Conservation (phyloP, 2,113 vertebrate genomes). For the Epinephelus fuscoguttatus region DNA sequence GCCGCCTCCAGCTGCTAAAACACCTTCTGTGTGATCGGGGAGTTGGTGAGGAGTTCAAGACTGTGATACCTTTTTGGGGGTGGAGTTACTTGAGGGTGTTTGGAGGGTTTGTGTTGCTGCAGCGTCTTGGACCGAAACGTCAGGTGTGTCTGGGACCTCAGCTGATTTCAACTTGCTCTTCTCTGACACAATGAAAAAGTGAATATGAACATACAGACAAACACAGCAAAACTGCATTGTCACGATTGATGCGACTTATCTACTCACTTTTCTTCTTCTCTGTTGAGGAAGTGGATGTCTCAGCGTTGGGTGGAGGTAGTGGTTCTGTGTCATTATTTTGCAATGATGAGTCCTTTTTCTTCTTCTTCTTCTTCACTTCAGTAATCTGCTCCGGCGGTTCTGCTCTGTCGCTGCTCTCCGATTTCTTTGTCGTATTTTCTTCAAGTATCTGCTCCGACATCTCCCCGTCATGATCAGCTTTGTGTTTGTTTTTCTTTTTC, state of each 20-base stretch:
- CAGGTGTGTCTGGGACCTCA: constrained; percentile 35
- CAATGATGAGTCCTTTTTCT: constrained; percentile 18
- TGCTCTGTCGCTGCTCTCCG: not conserved
- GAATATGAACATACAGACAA: not conserved
- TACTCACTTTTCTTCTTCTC: constrained; percentile 77
- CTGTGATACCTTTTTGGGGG: constrained; percentile 63
- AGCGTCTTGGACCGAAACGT: not conserved
- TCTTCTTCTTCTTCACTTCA: constrained; percentile 49
- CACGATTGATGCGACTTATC: not conserved
- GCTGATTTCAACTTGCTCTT: constrained; percentile 60
- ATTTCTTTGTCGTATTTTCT: not conserved
- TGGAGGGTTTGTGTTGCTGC: not conserved
- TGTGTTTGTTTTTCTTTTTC: constrained; percentile 44
- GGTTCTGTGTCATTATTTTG: constrained; percentile 23
- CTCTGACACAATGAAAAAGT: constrained; percentile 47
- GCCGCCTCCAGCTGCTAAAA: too few relatives aligned
- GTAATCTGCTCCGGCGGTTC: not conserved
- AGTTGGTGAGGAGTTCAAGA: not conserved
- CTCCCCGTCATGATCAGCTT: not conserved
- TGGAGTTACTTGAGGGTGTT: not conserved
- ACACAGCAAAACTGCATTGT: fast-evolving
- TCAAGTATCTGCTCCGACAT: not conserved
- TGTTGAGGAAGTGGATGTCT: constrained; percentile 20
- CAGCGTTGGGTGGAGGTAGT: not conserved
- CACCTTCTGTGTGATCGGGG: too few relatives aligned